Percentiles rank a stretch among this genome's conserved stretches.
phyloP scores from a whole-genome alignment of 1,140 invertebrate genomes.

The Cotesia chilonis region DNA sequence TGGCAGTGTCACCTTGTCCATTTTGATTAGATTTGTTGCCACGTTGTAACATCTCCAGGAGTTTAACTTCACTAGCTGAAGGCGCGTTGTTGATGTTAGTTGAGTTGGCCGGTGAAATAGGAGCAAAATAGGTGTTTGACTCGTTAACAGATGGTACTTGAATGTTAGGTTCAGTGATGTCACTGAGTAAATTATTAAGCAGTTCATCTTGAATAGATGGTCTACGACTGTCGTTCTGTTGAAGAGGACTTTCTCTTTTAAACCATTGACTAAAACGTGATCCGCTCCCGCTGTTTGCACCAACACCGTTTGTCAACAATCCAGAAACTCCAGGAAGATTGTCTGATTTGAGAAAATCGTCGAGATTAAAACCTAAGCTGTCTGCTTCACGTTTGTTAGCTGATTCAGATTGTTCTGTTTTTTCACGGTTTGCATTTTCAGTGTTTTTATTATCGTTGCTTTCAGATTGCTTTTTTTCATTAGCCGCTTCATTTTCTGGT shows the following conservation, averaged over 20 bases:
- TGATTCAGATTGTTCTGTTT: slow-evolving; percentile 40
- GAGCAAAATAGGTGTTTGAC: slow-evolving; percentile 71
- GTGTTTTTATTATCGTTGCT: slow-evolving; percentile 14
- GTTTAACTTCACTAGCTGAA: slow-evolving; percentile 55
- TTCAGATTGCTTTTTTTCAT: slow-evolving; percentile 43
- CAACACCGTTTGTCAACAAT: slow-evolving; percentile 69
- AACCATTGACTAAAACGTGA: slow-evolving; percentile 76
- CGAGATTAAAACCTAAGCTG: slow-evolving; percentile 73
- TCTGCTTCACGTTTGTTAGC: slow-evolving; percentile 45
- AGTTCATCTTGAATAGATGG: slow-evolving; percentile 74
- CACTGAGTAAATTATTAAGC: slow-evolving; percentile 72
- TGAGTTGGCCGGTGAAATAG: slow-evolving; percentile 71
- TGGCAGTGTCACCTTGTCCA: slow-evolving; percentile 57
- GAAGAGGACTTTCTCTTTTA: slow-evolving; percentile 69
- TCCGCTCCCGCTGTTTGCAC: slow-evolving; percentile 64
- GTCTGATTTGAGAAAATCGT: slow-evolving; percentile 77
- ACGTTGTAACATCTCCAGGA: slow-evolving; percentile 70
- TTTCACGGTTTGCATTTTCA: slow-evolving; percentile 28
- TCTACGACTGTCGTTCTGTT: slow-evolving; percentile 66
- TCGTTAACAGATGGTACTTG: slow-evolving; percentile 66
- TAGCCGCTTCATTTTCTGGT: slow-evolving; percentile 39
- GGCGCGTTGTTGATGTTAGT: slow-evolving; percentile 52
- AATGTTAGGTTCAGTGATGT: slow-evolving; percentile 67
- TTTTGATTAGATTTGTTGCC: slow-evolving; percentile 62
- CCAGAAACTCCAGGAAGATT: slow-evolving; percentile 71